These are phyloP conservation scores for Acleris literana DNA, from an alignment of 2,888 invertebrate species.

Conservation along the genomic window DNA sequence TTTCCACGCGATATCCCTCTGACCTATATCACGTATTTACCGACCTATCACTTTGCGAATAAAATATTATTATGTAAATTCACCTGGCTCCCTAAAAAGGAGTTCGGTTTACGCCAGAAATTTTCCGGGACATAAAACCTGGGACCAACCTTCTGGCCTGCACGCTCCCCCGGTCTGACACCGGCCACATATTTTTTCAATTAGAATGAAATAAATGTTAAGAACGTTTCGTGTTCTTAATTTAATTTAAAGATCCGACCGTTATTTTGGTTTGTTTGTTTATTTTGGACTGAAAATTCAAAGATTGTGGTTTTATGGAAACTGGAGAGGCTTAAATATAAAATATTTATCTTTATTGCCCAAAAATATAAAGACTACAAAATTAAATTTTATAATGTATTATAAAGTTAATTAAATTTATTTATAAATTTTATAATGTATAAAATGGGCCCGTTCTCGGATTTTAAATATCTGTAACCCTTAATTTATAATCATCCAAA, in stretches of 20 bases:
- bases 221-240: conserved; percentile 1
- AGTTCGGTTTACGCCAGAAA: conserved; percentile 18
- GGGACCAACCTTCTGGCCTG: conserved; percentile 4
- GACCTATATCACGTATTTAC: conserved; percentile 22
- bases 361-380: no score
- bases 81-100: conserved; percentile 24
- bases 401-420: no score
- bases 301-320: not conserved
- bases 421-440: no score
- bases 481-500: no score
- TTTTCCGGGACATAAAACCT: conserved; percentile 28
- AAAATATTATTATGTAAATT: conserved; percentile 28
- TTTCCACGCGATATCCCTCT: conserved; percentile 15
- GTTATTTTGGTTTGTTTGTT: conserved; percentile 9
- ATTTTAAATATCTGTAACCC: no score
- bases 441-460: no score
- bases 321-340: no score
- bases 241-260: not conserved
- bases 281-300: not conserved
- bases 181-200: conserved; percentile 21
- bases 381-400: no score
- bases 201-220: conserved; percentile 14
- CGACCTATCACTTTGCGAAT: conserved; percentile 25
- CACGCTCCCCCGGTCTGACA: not conserved
- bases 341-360: no score